phyloP scores from a whole-genome alignment of 1,140 invertebrate species.

The Cotesia chilonis region DNA sequence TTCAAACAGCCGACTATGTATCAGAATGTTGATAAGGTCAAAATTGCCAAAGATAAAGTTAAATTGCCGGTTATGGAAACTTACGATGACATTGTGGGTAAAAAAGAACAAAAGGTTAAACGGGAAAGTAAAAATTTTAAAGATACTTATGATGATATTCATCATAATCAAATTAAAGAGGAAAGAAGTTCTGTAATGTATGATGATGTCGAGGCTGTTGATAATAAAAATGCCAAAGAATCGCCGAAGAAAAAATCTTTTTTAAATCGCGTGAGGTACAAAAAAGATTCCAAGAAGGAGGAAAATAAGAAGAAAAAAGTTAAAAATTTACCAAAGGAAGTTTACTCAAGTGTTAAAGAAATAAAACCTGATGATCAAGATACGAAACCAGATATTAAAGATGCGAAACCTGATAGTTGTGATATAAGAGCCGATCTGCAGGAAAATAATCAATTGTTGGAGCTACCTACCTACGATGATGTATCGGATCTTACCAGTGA shows the following conservation, averaged over 20 bases:
- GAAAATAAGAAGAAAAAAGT: slow-evolving; percentile 38
- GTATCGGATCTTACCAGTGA: slow-evolving; percentile 26
- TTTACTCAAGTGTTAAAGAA: not conserved
- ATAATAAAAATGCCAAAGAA: slow-evolving; percentile 31
- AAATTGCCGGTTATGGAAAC: not conserved
- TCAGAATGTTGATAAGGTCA: slow-evolving; percentile 49
- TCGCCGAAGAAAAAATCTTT: slow-evolving; percentile 48
- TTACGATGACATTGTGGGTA: slow-evolving; percentile 38
- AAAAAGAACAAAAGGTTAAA: not conserved
- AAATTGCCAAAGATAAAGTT: slow-evolving; percentile 16
- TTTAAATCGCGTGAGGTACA: slow-evolving; percentile 42
- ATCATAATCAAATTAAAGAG: not conserved
- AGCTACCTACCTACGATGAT: slow-evolving; percentile 46
- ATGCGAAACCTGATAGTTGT: not conserved
- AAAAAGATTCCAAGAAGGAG: slow-evolving; percentile 44
- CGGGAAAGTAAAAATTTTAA: slow-evolving; percentile 5
- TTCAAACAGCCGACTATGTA: slow-evolving; percentile 39
- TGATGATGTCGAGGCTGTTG: slow-evolving; percentile 23
- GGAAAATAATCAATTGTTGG: not conserved
- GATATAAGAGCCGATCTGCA: not conserved
- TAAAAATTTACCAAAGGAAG: slow-evolving; percentile 24
- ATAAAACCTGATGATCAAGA: no score
- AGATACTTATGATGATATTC: slow-evolving; percentile 52
- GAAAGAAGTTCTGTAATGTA: slow-evolving; percentile 9
- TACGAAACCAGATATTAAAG: no score